phyloP scores from a whole-genome alignment of 2,797 vertebrate species.

The Gobionotothen gibberifrons region DNA sequence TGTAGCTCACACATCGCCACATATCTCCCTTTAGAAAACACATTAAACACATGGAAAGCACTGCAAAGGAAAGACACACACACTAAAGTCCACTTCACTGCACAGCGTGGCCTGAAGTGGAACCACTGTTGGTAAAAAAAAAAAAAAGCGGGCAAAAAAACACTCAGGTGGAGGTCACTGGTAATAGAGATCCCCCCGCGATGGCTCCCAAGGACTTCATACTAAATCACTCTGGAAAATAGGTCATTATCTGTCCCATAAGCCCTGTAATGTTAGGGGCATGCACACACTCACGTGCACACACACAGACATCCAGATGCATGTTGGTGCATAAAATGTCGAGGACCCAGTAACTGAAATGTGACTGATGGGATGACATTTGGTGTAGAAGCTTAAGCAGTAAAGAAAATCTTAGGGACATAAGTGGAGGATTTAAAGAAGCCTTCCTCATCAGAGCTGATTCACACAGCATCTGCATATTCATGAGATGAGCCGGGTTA shows the following conservation, averaged over 20 bases:
- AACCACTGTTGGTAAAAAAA: slow-evolving; percentile 18
- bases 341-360: slow-evolving; percentile 35
- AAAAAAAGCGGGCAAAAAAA: not conserved
- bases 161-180: slow-evolving; percentile 32
- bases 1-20: slow-evolving; percentile 14
- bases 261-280: slow-evolving; percentile 31
- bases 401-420: slow-evolving; percentile 38
- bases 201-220: slow-evolving; percentile 42
- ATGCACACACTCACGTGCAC: slow-evolving; percentile 1
- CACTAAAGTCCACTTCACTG: not conserved
- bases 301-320: slow-evolving; percentile 13
- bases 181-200: slow-evolving; percentile 16
- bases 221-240: slow-evolving; percentile 49
- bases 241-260: slow-evolving; percentile 49
- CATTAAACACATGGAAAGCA: not conserved
- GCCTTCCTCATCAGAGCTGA: slow-evolving; percentile 46
- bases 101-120: slow-evolving; percentile 11
- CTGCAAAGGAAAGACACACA: slow-evolving; percentile 20
- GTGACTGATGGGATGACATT: slow-evolving; percentile 44
- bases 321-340: slow-evolving; percentile 10
- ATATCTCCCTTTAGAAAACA: slow-evolving; percentile 10
- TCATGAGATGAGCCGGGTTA: slow-evolving; percentile 64
- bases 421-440: slow-evolving; percentile 58
- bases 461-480: slow-evolving; percentile 58
- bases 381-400: slow-evolving; percentile 39